Evolutionary conservation across 2,113 vertebrate species (phyloP).

Genomic region (Bettongia penicillata): DNA sequence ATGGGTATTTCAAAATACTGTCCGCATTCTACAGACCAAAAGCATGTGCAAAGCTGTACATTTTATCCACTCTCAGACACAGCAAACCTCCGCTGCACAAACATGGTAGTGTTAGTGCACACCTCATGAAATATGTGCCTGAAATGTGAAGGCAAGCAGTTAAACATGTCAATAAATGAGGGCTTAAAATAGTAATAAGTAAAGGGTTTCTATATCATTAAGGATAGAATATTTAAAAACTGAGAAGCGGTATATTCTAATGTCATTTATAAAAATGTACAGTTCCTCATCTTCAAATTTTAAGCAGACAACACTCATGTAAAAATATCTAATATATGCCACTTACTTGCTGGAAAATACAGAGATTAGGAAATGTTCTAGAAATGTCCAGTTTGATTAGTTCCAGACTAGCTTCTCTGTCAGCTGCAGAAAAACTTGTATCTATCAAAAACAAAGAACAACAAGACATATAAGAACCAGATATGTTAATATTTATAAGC

Average conservation of each 20-base stretch:
- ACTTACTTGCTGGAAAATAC: slow-evolving; percentile 96
- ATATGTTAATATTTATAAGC: fast-evolving
- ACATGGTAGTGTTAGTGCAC: neutral
- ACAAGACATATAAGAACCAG: neutral
- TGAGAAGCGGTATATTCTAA: neutral
- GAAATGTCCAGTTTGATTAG: slow-evolving; percentile 98
- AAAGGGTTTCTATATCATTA: neutral
- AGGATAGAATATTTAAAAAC: neutral
- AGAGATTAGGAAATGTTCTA: slow-evolving; percentile 95
- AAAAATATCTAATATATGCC: neutral
- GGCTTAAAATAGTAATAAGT: neutral
- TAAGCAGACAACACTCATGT: neutral
- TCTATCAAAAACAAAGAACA: slow-evolving; percentile 81
- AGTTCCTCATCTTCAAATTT: no score
- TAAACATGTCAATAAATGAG: neutral
- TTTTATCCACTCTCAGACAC: neutral
- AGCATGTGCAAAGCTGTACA: neutral
- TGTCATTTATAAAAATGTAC: neutral
- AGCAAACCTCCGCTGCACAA: neutral
- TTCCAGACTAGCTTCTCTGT: slow-evolving; percentile 96
- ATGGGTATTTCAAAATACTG: neutral
- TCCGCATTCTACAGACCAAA: neutral
- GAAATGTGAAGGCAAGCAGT: neutral
- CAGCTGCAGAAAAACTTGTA: slow-evolving; percentile 88
- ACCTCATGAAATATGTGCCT: neutral